Evolutionary conservation across 2,888 invertebrate genomes (phyloP), one percentile per base, ranked within the genome.

Genomic region (Mystacides longicornis): DNA sequence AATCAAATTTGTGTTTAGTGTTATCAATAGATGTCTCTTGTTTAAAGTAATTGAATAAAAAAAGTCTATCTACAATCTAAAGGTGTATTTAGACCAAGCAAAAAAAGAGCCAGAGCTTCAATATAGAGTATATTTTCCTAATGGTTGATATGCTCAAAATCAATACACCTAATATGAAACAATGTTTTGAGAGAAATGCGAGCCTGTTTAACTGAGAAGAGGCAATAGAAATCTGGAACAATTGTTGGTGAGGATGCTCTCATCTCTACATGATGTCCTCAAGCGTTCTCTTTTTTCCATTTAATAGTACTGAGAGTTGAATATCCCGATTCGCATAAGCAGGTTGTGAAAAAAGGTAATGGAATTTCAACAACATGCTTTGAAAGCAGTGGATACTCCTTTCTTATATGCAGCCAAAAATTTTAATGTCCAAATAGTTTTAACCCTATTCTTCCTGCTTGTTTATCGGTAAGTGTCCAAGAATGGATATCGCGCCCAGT

Each of bases 291-390:
- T 49, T 31, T 49, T 48, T 48, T 49, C 31, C 14, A 27, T 49
- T 49, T 49, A 49, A 60, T 60, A 43, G 54, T 55, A 51, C 51
- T 59, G 23, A 59, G 57, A 56, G 55, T 60, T 33, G 55, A 57
- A 60, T 57, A 59, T 54, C 56, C 55, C 45, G 51, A 58, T 54
- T 57, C 57, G 23, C 58, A 52, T 37, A 59, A 57, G 52, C 55
- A 55, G 53, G 57, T 54, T 47, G 59, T 58, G 16, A 55, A 48
- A 57, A 63, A 63, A 50, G 51, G 54, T 68, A 64, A 65, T 27
- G 59, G 55, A 50, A 58, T n/a, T 58, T 58, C 58, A 58, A 56
- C 52, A 60, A 58, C 60, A 58, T 47, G 58, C 55, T 60, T 60
- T 50, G 51, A 54, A 49, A 49, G 49, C 55, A 58, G 55, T 45